Conservation (phyloP, 2,888 invertebrate species). For the Masnerella sp. region DNA sequence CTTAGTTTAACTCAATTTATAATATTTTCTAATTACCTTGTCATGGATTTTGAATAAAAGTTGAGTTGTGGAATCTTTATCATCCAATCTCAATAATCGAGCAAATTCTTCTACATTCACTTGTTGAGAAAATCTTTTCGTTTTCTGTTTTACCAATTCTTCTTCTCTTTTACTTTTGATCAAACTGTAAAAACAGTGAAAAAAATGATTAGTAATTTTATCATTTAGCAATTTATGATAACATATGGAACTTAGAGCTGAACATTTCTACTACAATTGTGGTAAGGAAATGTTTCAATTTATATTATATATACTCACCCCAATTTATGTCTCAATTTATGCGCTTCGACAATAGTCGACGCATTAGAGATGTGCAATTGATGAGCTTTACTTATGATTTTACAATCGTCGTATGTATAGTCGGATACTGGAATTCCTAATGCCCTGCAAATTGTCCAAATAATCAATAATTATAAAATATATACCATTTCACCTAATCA, state of each 20-base stretch:
- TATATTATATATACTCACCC: conserved; percentile 81
- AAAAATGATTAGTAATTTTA: neutral
- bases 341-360: conserved; percentile 86
- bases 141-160: conserved; percentile 72
- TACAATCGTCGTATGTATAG: conserved; percentile 95
- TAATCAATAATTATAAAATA: too few species aligned
- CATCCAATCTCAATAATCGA: conserved; percentile 81
- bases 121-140: conserved; percentile 66
- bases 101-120: conserved; percentile 81
- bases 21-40: conserved; percentile 78
- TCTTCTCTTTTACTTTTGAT: conserved; percentile 74
- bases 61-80: conserved; percentile 79
- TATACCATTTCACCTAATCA: neutral
- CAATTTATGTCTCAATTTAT: conserved; percentile 86
- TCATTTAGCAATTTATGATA: too few species aligned
- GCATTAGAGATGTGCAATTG: conserved; percentile 88
- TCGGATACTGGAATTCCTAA: conserved; percentile 91
- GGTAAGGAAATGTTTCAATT: too few species aligned
- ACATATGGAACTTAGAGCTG: too few species aligned
- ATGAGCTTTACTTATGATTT: conserved; percentile 90
- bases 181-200: conserved; percentile 74
- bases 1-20: neutral
- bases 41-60: conserved; percentile 84
- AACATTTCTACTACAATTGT: too few species aligned
- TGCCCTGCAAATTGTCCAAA: conserved; percentile 81